Evolutionary conservation across 1,140 invertebrate genomes (phyloP), one percentile per base, ranked within the genome.

Genomic region (Drosophila malerkotliana): DNA sequence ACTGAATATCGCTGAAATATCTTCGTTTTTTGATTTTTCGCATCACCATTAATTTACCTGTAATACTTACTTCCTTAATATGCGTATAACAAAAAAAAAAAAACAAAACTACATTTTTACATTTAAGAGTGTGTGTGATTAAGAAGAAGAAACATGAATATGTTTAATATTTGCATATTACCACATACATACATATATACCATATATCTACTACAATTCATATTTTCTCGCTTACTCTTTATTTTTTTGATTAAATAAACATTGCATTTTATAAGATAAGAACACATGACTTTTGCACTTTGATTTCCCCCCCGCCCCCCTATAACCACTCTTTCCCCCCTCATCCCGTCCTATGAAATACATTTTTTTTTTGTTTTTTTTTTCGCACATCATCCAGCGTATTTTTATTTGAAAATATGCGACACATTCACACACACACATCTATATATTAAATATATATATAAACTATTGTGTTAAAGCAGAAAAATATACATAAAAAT

Each of bases 401-500:
- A 9, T 44, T 44, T 44, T 44, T 37, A 15, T 44, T 44, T 44
- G 4, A 18, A 44, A 44, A 44, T 28, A 28, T 44, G 41, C 41
- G 14, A 15, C 39, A 34, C 18, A 18, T 18, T 18, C 18, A 18
- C 18, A 32, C 26, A 37, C 32, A 64, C 62, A 48, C 66, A 68
- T 69, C 62, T 56, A 69, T 67, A 69, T 69, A 67, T 67, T 39
- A 58, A 67, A 51, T 51, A 55, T 54, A 68, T 68, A 69, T 55
- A 63, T 66, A 66, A 68, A 68, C 49, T 68, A 68, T 66, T 68
- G 64, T 67, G 64, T 68, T 68, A 68, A 68, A 62, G 57, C 62
- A 66, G 32, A 64, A 64, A 64, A 66, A 68, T 68, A 64, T 58
- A 68, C 60, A 60, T 52, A 30, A 37, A 64, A 64, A 48, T 49